These are phyloP conservation scores for Trachemys scripta DNA, from an alignment of 2,113 vertebrate genomes.

Conservation along the genomic window DNA sequence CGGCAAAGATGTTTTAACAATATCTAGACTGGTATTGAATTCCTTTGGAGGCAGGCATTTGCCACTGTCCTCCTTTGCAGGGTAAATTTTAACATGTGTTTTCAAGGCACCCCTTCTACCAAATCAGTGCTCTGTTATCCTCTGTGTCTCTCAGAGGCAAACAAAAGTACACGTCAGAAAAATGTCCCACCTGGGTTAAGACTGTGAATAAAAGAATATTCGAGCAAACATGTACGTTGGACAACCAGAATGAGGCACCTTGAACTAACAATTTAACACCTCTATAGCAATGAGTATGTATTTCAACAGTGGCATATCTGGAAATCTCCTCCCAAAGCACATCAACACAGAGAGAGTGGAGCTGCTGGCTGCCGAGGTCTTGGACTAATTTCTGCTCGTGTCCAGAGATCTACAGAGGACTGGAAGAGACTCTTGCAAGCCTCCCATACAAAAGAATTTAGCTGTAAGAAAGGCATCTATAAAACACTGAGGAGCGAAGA, in stretches of 20 bases:
- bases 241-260: neutral
- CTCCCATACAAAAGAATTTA: neutral
- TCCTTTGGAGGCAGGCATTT: neutral
- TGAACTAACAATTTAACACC: neutral
- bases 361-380: neutral
- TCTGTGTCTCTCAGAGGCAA: neutral
- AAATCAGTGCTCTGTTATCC: neutral
- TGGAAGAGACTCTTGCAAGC: neutral
- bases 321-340: slow-evolving; percentile 40
- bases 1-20: neutral
- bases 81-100: neutral
- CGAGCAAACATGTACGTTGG: neutral
- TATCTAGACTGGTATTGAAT: neutral
- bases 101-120: neutral
- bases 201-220: neutral
- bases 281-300: neutral
- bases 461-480: neutral
- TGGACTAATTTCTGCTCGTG: neutral
- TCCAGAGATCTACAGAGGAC: neutral
- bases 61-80: rapidly evolving
- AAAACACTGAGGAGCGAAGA: neutral
- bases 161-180: neutral
- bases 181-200: neutral
- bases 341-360: slow-evolving; percentile 30
- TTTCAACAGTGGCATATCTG: slow-evolving; percentile 13